phyloP scores from a whole-genome alignment of 2,797 vertebrate genomes.

The Sebastes taczanowskii region DNA sequence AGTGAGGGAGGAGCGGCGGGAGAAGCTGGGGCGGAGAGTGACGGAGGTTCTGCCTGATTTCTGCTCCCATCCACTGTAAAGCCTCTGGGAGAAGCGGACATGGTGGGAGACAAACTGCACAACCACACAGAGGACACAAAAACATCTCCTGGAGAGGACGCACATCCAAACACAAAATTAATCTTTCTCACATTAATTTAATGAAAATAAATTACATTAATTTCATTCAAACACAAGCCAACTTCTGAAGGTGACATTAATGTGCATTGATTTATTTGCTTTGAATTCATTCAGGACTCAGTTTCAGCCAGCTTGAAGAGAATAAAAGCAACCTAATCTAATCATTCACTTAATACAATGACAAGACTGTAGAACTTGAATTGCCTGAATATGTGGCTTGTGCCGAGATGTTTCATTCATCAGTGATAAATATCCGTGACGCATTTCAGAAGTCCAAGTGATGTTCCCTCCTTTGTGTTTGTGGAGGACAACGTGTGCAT shows the following conservation, averaged over 20 bases:
- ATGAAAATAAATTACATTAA: slow-evolving; percentile 41
- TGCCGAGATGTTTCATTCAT: slow-evolving; percentile 25
- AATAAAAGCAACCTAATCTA: slow-evolving; percentile 2
- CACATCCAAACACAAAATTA: background rate
- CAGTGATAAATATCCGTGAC: slow-evolving; percentile 38
- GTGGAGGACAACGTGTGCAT: background rate
- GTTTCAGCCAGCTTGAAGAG: background rate
- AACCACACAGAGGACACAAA: background rate
- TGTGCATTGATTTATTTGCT: slow-evolving; percentile 6
- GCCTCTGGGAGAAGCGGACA: slow-evolving; percentile 6
- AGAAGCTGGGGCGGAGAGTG: slow-evolving; percentile 87
- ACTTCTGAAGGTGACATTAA: slow-evolving; percentile 19
- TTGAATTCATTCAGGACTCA: slow-evolving; percentile 11
- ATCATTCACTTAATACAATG: slow-evolving; percentile 8
- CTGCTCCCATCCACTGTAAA: slow-evolving; percentile 45
- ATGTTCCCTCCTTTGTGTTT: slow-evolving; percentile 3
- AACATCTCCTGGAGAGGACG: background rate
- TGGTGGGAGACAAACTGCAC: background rate
- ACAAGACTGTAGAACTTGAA: slow-evolving; percentile 4
- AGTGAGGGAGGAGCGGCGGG: slow-evolving; percentile 83
- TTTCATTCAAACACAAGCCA: slow-evolving; percentile 18
- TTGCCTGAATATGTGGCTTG: slow-evolving; percentile 14
- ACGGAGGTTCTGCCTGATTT: slow-evolving; percentile 92
- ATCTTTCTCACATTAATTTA: slow-evolving; percentile 27
- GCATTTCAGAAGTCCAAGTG: slow-evolving; percentile 23